Percentiles rank a stretch among this genome's conserved stretches.
Conservation (phyloP, 2,113 vertebrate genomes). For the Aix galericulata region DNA sequence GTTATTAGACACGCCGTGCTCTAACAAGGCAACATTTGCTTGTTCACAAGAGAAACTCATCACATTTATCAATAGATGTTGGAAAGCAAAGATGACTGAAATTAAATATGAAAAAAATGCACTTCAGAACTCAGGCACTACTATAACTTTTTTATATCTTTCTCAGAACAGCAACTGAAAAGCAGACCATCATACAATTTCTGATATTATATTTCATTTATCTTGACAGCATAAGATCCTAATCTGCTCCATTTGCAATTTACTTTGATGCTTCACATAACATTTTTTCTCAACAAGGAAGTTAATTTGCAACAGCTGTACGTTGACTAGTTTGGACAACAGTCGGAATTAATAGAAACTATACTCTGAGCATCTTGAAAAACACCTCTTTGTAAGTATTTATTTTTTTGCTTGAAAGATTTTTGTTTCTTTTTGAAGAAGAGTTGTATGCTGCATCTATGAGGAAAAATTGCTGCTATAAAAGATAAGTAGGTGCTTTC, state of each 20-base stretch:
- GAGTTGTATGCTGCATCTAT: neutral
- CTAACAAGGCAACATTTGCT: neutral
- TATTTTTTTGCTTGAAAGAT: constrained; percentile 15
- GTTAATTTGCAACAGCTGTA: constrained; percentile 48
- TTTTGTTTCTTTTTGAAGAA: neutral
- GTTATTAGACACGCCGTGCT: neutral
- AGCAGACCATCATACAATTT: neutral
- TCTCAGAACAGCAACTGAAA: constrained; percentile 14
- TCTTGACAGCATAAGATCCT: neutral
- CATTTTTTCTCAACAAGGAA: constrained; percentile 9
- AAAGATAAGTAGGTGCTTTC: neutral
- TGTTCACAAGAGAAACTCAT: neutral
- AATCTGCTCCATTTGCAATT: neutral
- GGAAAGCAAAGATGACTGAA: neutral
- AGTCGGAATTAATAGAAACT: neutral
- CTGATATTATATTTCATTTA: neutral
- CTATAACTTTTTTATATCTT: neutral
- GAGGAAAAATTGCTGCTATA: constrained; percentile 9
- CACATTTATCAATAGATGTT: neutral
- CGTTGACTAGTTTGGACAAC: neutral
- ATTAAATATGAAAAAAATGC: neutral
- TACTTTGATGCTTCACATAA: neutral
- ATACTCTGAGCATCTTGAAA: neutral
- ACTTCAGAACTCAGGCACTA: neutral
- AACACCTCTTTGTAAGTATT: neutral